Evolutionary conservation across 1,140 invertebrate species (phyloP).

Genomic region (Trypoxylus dichotomus): DNA sequence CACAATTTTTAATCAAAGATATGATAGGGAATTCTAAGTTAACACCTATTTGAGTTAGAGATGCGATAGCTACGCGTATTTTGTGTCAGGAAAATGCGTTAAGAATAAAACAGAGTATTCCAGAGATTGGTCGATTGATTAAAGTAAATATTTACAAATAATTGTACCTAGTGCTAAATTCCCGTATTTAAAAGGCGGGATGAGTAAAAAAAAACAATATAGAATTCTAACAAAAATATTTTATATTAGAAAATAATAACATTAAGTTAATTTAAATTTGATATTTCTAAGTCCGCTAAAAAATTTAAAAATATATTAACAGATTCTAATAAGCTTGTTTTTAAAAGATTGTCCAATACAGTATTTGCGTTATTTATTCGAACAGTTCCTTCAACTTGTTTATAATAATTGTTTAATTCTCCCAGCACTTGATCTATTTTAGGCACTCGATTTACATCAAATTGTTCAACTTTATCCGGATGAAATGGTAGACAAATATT

Average conservation of each 20-base stretch:
- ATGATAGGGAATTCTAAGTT: not conserved
- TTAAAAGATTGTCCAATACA: no score
- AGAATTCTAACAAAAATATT: no score
- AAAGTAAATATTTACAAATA: not conserved
- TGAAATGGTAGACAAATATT: slow-evolving; percentile 89
- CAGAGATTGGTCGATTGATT: not conserved
- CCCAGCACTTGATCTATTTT: slow-evolving; percentile 61
- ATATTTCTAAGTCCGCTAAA: no score
- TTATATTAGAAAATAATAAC: no score
- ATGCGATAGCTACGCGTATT: slow-evolving; percentile 9
- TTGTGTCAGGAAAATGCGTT: not conserved
- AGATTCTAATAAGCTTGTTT: no score
- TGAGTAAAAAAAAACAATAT: not conserved
- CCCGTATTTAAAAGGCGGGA: not conserved
- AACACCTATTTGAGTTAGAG: not conserved
- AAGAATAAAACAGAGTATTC: not conserved
- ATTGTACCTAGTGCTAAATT: no score
- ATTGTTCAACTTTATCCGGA: slow-evolving; percentile 68
- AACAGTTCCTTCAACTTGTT: no score
- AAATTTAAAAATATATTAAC: no score
- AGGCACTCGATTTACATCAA: slow-evolving; percentile 76
- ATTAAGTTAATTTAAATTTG: no score
- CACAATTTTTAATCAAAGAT: slow-evolving; percentile 28
- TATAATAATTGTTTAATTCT: no score
- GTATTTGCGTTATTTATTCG: no score